These are phyloP conservation scores for Drepana arcuata DNA, from an alignment of 1,140 invertebrate species.

Conservation along the genomic window DNA sequence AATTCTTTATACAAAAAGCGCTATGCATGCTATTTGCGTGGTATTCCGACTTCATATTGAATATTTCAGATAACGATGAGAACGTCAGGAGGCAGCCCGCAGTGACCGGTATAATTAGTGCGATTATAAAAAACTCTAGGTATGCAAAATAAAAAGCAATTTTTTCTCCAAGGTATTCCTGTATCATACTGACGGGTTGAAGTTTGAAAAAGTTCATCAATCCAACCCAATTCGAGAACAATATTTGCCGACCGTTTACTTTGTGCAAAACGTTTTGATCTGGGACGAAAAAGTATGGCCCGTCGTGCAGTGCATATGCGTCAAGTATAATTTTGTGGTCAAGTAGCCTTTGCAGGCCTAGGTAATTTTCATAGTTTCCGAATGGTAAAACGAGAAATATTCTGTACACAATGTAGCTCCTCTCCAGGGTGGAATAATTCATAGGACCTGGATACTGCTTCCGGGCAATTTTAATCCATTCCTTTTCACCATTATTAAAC, in stretches of 20 bases:
- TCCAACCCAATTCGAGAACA: conserved; percentile 14
- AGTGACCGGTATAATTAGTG: conserved; percentile 2
- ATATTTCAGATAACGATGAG: neutral
- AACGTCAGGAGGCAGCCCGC: neutral
- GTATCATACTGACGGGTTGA: conserved; percentile 15
- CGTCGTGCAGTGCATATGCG: conserved; percentile 18
- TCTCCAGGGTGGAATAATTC: conserved; percentile 19
- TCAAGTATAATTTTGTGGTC: conserved; percentile 15
- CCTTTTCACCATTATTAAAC: conserved; percentile 7
- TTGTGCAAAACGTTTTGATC: conserved; percentile 5
- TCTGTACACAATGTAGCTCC: conserved; percentile 19
- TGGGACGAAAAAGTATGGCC: conserved; percentile 14
- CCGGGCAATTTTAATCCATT: conserved; percentile 17
- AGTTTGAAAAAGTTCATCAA: conserved; percentile 6
- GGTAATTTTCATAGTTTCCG: conserved; percentile 12
- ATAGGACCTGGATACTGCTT: conserved; percentile 12
- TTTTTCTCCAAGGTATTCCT: conserved; percentile 18
- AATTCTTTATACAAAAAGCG: neutral
- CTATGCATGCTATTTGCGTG: neutral
- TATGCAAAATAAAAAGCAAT: conserved; percentile 12
- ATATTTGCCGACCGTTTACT: conserved; percentile 14
- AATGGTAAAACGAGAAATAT: conserved; percentile 15
- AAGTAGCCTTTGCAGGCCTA: conserved; percentile 9
- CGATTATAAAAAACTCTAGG: conserved; percentile 9
- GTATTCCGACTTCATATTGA: neutral